A percentile compares a stretch with the other conserved stretches of the same genome.
phyloP scores from a whole-genome alignment of 2,113 vertebrate species.

The Sinocyclocheilus rhinocerous region DNA sequence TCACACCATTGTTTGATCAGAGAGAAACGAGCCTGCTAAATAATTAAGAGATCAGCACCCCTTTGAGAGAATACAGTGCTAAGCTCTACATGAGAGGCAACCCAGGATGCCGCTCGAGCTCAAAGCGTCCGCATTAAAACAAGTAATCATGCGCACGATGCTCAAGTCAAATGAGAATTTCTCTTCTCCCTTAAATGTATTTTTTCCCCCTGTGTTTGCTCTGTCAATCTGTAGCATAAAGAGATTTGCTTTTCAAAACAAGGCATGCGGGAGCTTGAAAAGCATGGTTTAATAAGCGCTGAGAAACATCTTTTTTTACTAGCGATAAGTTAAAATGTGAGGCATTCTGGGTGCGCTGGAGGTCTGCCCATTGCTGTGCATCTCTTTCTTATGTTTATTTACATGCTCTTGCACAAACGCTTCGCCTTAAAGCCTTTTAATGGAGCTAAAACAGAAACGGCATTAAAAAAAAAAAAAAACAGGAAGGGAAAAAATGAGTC shows the following conservation, averaged over 20 bases:
- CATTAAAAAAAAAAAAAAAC: neutral
- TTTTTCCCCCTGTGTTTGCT: conserved; percentile 27
- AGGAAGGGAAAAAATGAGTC: conserved; percentile 22
- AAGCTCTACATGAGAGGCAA: conserved; percentile 64
- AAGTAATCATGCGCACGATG: conserved; percentile 76
- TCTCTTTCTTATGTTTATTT: conserved; percentile 58
- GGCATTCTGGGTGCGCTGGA: conserved; percentile 73
- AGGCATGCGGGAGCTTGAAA: conserved; percentile 43
- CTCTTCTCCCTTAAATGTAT: conserved; percentile 72
- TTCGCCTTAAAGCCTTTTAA: conserved; percentile 79
- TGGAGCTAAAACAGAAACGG: conserved; percentile 69
- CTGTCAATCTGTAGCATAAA: conserved; percentile 78
- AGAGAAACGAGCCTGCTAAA: conserved; percentile 66
- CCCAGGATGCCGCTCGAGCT: conserved; percentile 74
- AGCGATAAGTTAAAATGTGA: conserved; percentile 77
- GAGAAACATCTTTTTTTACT: conserved; percentile 79
- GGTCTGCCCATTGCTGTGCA: conserved; percentile 70
- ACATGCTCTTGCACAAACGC: conserved; percentile 55
- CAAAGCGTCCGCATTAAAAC: conserved; percentile 75
- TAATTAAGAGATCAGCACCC: conserved; percentile 75
- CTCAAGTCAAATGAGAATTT: conserved; percentile 76
- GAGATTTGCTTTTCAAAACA: conserved; percentile 71
- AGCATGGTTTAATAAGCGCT: conserved; percentile 68
- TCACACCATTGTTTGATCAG: conserved; percentile 72
- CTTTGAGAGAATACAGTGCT: conserved; percentile 65